Base-by-base conservation (phyloP, 2,797 vertebrate species). In the Odontamblyopus lacepedii region DNA sequence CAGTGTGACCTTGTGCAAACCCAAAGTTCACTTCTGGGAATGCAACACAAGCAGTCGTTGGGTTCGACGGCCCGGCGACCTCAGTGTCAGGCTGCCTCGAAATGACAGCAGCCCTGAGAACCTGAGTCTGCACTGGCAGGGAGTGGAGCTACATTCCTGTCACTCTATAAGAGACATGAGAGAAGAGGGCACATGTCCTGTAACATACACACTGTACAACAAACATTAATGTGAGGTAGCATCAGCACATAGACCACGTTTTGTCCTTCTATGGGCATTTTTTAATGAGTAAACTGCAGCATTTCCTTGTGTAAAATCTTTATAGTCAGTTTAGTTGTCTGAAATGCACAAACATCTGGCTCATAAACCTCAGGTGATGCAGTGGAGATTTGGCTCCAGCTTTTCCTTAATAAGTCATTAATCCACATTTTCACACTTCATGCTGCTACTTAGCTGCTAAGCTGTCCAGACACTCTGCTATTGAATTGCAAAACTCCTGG, bases 331-430 rank as follows among this genome's bases (percentile, higher is more conserved):
- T n/a, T 57, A 57, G 53, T 38, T 69, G 67, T 83, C 79, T 70
- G 83, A 86, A 70, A 77, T 80, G 83, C 84, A 86, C 78, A 85
- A 88, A 90, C 85, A 91, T 88, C 86, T 90, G 87, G 81, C 68
- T 76, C 81, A 87, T 88, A 88, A 88, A 89, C 88, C 85, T 88
- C 78, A 88, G 83, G 80, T 85, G 81, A 68, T 78, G 82, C 69
- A 78, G 82, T 69, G 26, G 71, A 79, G 73, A 80, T 78, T 57
- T 60, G 63, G 72, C 75, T 71, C 76, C 73, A 76, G 78, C 70
- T 82, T 80, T 60, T 83, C 72, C 79, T 80, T 82, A 73, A 87
- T 83, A 76, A 80, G 82, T 79, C 81, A 85, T 86, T 84, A 81
- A 90, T 86, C 77, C 79, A 85, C 63, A 85, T 83, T 78, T 77